These are phyloP conservation scores for Trachelipus rathkii DNA, from an alignment of 1,140 invertebrate species.

Conservation along the genomic window DNA sequence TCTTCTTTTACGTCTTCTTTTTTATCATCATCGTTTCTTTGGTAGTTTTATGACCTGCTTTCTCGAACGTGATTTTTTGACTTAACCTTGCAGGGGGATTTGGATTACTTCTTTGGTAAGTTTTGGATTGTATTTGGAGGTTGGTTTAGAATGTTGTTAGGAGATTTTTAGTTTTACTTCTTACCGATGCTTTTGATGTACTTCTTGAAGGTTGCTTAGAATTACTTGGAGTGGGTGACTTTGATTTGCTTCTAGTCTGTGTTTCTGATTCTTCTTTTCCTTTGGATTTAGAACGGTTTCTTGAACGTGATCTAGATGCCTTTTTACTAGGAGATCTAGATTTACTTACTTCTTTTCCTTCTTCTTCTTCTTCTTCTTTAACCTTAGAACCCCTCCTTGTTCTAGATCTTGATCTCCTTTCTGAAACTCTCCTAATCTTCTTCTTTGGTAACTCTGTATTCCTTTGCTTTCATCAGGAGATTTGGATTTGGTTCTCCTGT, in stretches of 20 bases:
- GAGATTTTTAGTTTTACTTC: conserved; percentile 2
- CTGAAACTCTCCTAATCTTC: too few relatives aligned
- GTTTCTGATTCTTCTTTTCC: conserved; percentile 8
- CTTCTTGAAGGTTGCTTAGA: conserved; percentile 20
- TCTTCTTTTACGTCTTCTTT: not conserved
- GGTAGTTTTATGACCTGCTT: not conserved
- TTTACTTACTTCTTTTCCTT: too few relatives aligned
- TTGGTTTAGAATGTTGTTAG: not conserved
- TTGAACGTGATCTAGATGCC: not conserved
- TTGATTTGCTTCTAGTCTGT: not conserved
- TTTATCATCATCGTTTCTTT: too few relatives aligned
- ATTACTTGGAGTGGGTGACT: not conserved
- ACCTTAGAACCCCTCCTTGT: not conserved
- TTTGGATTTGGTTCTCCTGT: too few relatives aligned
- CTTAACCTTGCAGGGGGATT: conserved; percentile 5
- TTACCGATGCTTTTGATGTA: not conserved
- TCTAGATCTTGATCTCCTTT: not conserved
- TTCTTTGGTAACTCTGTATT: too few relatives aligned
- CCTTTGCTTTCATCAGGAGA: too few relatives aligned
- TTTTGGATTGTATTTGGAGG: not conserved
- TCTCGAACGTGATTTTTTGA: not conserved
- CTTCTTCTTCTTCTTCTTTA: conserved; percentile 9
- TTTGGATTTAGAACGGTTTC: conserved; percentile 1
- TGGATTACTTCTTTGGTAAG: not conserved
- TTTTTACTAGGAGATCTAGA: not conserved